Conservation (phyloP, 2,113 vertebrate species). For the Anoplopoma fimbria region DNA sequence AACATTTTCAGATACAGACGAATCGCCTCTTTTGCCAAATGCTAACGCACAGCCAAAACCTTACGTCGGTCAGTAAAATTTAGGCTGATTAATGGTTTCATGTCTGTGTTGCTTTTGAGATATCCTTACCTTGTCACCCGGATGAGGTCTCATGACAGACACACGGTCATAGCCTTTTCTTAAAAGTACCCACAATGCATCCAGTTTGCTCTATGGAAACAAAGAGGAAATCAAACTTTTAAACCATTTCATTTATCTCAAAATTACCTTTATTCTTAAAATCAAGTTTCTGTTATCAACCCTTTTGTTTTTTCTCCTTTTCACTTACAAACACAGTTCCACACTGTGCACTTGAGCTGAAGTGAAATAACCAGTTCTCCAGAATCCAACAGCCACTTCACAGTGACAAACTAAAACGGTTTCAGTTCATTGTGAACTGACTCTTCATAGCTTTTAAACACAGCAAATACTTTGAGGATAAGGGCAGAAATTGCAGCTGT, state of each 20-base stretch:
- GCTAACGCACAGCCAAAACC: slow-evolving; percentile 12
- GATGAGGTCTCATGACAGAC: slow-evolving; percentile 96
- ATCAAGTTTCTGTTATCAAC: neutral
- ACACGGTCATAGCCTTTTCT: slow-evolving; percentile 95
- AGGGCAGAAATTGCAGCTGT: slow-evolving; percentile 71
- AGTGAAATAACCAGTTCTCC: slow-evolving; percentile 1
- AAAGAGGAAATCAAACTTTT: slow-evolving; percentile 31
- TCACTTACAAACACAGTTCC: neutral
- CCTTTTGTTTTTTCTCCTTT: neutral
- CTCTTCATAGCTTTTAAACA: slow-evolving; percentile 53
- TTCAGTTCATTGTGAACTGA: slow-evolving; percentile 27
- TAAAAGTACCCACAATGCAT: slow-evolving; percentile 94
- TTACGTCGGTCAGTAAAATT: slow-evolving; percentile 1
- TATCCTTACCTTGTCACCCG: slow-evolving; percentile 93
- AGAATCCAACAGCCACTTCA: slow-evolving; percentile 17
- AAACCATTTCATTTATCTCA: neutral
- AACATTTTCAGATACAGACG: slow-evolving; percentile 22
- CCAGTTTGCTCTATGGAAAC: slow-evolving; percentile 90
- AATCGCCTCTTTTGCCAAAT: slow-evolving; percentile 27
- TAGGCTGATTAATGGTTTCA: neutral
- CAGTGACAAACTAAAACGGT: slow-evolving; percentile 24
- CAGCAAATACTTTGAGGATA: slow-evolving; percentile 60
- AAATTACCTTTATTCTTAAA: neutral
- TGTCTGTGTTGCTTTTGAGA: slow-evolving; percentile 11
- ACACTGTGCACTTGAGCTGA: neutral